Evolutionary conservation across 2,113 vertebrate genomes (phyloP), one percentile per base, ranked within the genome.

Genomic region (Melanocharis versteri): DNA sequence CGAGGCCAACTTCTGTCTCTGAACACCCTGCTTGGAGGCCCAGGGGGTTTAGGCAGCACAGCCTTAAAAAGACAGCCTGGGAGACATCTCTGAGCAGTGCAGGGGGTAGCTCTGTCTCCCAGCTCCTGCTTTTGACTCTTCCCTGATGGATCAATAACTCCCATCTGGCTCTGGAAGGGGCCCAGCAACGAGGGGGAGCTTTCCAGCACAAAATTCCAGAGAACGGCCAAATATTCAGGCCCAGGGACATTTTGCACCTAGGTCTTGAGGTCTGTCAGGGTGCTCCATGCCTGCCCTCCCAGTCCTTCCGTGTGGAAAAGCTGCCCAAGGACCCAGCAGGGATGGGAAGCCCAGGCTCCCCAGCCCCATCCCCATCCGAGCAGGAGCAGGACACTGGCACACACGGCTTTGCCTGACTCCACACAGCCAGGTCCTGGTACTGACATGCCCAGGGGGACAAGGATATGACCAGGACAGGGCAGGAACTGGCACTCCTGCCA

Each of bases 401-500:
- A 17, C 10, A 11, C 14, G 24, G 47, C 35, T 70, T 54, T 27
- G 35, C 24, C 70, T 57, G 21, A 30, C 20, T 10, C 45, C 51
- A 35, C 11, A 44, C 5, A 39, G 44, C 35, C 53, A 53, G 3
- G 12, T 21, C 30, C 28, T 47, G 40, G 9, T 30, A 27, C 42
- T 3, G 0, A 3, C 15, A 24, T 4, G 27, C 64, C 33, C 4
- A 0, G 4, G 9, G 21, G 9, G 7, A 62, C 42, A 61, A 79
- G 70, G 65, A 33, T 10, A 22, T 7, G 13, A 68, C 15, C 71
- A 73, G 69, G 10, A 62, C 39, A 44, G 33, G 28, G 8, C 54
- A 79, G 77, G 19, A 81, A n/a, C 22, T 22, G 23, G 24, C 28
- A 28, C 7, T 64, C 12, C 57, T 71, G 30, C 53, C 27, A 54